These are phyloP conservation scores for Exaiptasia diaphana DNA, from an alignment of 64 coral and sea anemone genomes.

Conservation along the genomic window DNA sequence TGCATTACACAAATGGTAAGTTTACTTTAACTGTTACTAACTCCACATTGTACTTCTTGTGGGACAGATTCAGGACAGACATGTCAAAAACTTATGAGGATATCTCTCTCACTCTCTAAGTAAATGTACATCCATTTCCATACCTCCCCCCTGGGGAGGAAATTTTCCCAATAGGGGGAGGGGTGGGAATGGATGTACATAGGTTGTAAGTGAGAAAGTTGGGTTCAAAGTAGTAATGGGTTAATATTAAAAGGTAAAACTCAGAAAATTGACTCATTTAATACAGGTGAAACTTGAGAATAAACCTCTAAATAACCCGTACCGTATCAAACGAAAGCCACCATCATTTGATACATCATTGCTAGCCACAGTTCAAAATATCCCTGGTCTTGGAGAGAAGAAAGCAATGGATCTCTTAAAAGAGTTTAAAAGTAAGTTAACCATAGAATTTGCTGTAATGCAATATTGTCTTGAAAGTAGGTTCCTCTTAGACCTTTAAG, in stretches of 20 bases:
- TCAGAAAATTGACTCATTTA: too few species aligned
- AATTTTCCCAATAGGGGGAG: too few species aligned
- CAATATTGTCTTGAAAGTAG: neutral
- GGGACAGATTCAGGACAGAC: too few species aligned
- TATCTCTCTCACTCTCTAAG: too few species aligned
- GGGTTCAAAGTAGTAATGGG: too few species aligned
- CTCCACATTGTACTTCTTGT: too few species aligned
- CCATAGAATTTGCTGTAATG: neutral
- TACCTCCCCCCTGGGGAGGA: too few species aligned
- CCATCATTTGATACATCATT: slow-evolving; percentile 56
- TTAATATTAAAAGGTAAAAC: too few species aligned
- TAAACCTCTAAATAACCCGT: slow-evolving; percentile 85
- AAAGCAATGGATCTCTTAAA: slow-evolving; percentile 86
- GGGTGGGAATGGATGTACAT: neutral
- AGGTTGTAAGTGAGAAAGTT: neutral
- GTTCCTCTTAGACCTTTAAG: neutral
- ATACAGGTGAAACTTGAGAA: slow-evolving; percentile 69
- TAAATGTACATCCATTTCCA: too few species aligned
- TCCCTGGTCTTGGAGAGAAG: slow-evolving; percentile 89
- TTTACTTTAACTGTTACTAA: neutral
- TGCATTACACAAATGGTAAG: slow-evolving; percentile 66
- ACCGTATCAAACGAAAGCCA: slow-evolving; percentile 71
- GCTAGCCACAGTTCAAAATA: slow-evolving; percentile 62
- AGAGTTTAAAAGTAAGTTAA: slow-evolving; percentile 76
- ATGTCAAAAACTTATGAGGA: too few species aligned